Evolutionary conservation across 1,140 invertebrate species (phyloP).

Genomic region (Tetramorium simillimum): DNA sequence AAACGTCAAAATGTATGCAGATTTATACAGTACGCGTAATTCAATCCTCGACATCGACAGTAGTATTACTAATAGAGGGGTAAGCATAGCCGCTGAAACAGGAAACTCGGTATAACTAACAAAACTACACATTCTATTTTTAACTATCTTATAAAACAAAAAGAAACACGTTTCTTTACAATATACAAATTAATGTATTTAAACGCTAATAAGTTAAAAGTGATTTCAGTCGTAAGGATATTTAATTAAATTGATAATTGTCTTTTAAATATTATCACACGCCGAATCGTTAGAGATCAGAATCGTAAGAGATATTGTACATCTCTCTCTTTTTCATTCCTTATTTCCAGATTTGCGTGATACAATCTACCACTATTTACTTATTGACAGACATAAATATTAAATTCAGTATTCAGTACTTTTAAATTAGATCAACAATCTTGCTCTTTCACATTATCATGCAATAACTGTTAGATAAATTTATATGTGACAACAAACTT

Average conservation of each 20-base stretch:
- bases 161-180: neutral
- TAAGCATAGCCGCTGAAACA: neutral
- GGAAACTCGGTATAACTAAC: neutral
- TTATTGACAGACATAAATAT: neutral
- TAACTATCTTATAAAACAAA: neutral
- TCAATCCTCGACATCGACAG: neutral
- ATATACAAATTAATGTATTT: neutral
- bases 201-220: neutral
- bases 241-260: neutral
- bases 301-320: neutral
- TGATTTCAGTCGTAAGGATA: neutral
- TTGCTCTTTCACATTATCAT: neutral
- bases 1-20: conserved; percentile 46
- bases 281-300: neutral
- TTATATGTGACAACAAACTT: neutral
- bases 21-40: conserved; percentile 41
- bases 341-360: neutral
- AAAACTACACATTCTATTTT: conserved; percentile 6
- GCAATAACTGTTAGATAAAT: neutral
- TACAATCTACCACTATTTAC: neutral
- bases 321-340: neutral
- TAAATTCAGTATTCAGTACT: neutral
- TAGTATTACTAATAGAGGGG: neutral
- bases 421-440: neutral
- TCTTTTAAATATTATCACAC: neutral